Conservation (phyloP, 2,888 invertebrate genomes). For the Nebria salina region DNA sequence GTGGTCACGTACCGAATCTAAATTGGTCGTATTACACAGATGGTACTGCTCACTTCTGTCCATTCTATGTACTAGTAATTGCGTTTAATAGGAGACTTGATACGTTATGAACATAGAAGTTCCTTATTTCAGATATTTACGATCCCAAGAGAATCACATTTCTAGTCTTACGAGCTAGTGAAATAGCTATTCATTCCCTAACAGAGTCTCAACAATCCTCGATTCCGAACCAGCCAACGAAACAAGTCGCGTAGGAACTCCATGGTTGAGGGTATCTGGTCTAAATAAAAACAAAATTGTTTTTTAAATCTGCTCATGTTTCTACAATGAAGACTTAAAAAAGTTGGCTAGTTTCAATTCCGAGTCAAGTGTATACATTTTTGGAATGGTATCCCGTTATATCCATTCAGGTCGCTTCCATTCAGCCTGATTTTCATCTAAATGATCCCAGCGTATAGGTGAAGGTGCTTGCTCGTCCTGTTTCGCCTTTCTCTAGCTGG, state of each 20-base stretch:
- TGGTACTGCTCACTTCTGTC: background rate
- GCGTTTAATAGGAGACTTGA: background rate
- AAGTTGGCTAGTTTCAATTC: background rate
- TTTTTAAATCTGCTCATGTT: background rate
- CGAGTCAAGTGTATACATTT: background rate
- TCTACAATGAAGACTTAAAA: background rate
- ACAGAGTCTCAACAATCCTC: no score
- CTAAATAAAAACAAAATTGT: background rate
- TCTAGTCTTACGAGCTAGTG: no score
- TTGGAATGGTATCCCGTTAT: background rate
- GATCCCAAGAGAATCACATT: no score
- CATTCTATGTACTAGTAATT: background rate
- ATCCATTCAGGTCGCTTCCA: background rate
- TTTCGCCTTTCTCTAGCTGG: background rate
- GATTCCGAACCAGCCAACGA: no score
- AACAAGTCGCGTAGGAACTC: no score
- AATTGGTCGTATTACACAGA: background rate
- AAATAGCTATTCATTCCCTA: no score
- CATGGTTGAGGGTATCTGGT: background rate
- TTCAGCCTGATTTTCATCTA: conserved; percentile 16
- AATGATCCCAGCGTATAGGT: background rate
- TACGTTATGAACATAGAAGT: background rate
- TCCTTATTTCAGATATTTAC: background rate
- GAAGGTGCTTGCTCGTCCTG: background rate
- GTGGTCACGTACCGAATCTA: background rate